Conservation (phyloP, 2,797 vertebrate genomes). For the Sebastes elongatus region DNA sequence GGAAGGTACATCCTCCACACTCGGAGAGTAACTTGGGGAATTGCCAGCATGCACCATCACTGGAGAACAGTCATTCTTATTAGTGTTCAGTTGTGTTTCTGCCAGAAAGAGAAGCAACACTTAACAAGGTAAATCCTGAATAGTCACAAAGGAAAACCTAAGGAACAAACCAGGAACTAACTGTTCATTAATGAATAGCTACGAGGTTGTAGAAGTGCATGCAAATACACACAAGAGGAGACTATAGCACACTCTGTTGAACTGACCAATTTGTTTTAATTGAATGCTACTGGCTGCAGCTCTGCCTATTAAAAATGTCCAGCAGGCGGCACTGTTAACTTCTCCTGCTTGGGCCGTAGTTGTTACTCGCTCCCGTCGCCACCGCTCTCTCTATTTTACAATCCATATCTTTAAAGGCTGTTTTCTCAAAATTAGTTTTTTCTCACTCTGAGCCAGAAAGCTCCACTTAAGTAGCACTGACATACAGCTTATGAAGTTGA, state of each 20-base stretch:
- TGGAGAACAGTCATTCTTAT: conserved; percentile 5
- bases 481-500: too few relatives aligned
- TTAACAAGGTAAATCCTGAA: background rate
- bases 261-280: background rate
- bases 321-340: background rate
- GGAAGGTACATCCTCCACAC: conserved; percentile 22
- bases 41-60: conserved; percentile 23
- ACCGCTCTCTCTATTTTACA: too few relatives aligned
- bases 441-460: too few relatives aligned
- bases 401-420: too few relatives aligned
- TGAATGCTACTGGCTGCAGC: background rate
- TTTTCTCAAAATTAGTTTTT: too few relatives aligned
- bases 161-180: background rate
- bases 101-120: background rate
- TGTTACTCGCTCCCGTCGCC: too few relatives aligned
- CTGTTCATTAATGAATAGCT: background rate
- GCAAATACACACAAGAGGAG: background rate
- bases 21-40: conserved; percentile 22
- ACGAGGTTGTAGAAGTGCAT: background rate
- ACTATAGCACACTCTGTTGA: background rate
- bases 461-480: too few relatives aligned
- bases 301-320: background rate
- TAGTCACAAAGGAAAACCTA: background rate
- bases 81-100: background rate
- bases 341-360: too few relatives aligned